A percentile compares a stretch with the other conserved stretches of the same genome.
Evolutionary conservation across 1,140 invertebrate species (phyloP).

Genomic region (Paralvinella palmiformis): DNA sequence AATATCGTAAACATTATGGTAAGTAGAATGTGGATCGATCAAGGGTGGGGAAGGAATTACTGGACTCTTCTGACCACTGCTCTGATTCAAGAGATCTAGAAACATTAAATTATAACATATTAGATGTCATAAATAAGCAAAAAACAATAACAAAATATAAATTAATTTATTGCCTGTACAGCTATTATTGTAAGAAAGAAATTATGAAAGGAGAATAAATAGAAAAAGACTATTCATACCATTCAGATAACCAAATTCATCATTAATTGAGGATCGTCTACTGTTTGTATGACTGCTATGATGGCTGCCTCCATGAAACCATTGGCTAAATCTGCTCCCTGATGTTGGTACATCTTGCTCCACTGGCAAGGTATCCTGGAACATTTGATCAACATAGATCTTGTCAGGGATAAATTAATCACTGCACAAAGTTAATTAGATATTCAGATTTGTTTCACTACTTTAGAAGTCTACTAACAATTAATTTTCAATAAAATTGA

Average conservation of each 20-base stretch:
- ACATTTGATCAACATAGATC: too few species aligned
- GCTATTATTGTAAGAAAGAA: background rate
- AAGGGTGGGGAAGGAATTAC: constrained; percentile 33
- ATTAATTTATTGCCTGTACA: background rate
- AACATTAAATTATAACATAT: background rate
- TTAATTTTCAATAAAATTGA: too few species aligned
- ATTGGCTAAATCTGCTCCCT: constrained; percentile 47
- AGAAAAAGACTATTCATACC: constrained; percentile 42
- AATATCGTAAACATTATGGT: too few species aligned
- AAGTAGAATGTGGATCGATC: constrained; percentile 19
- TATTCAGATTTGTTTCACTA: too few species aligned
- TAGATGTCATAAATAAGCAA: background rate
- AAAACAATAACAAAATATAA: background rate
- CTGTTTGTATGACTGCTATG: constrained; percentile 44
- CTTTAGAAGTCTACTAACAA: too few species aligned
- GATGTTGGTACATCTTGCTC: background rate
- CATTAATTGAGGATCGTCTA: constrained; percentile 59
- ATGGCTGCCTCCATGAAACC: constrained; percentile 30
- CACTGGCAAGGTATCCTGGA: background rate
- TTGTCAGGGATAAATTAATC: too few species aligned
- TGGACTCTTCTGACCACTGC: constrained; percentile 35
- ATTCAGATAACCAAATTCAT: constrained; percentile 62
- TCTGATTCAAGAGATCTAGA: constrained; percentile 28
- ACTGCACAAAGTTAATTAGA: too few species aligned
- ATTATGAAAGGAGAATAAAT: too few species aligned